Base-by-base conservation (phyloP, 1,140 invertebrate species). In the Heliconius himera region DNA sequence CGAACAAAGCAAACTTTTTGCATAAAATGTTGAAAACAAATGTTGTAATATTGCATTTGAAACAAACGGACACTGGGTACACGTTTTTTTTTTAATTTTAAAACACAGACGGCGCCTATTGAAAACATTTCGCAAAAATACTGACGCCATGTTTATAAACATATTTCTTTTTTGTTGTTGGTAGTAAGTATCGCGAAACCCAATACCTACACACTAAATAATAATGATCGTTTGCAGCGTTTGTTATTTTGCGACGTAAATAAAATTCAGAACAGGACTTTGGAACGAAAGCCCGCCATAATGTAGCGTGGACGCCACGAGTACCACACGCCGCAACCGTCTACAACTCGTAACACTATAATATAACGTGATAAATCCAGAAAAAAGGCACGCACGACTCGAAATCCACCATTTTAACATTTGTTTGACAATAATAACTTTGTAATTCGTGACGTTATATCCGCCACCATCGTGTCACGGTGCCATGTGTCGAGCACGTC, bases 401-500 rank as follows among this genome's bases (percentile, higher is more conserved):
- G 18, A 54, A 26, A 49, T 77, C 70, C 66, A 77, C 70, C 70
- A 72, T 72, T 77, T 72, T 54, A n/a, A n/a, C 41, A 54, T 38
- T 26, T 38, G 36, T 70, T 71, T 60, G 51, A 51, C 22, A 73
- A 74, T 29, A 18, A 70, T 49, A 82, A 76, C 51, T 49, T 70
- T 33, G 46, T 51, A 79, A 60, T 77, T 78, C 26, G 70, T 77
- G 49, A 80, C 84, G 84, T 86, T 88, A 89, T 89, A 86, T 88
- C 84, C 86, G 82, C 87, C 85, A 92, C 84, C 87, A 88, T 87
- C 86, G 88, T 88, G 89, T 91, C 90, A 92, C 87, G 85, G 85
- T 88, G 89, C 91, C 91, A 94, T 94, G 93, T 93, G 92, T 86
- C 87, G 87, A 88, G 88, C 92, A 94, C 91, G 93, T 93, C 93